These are phyloP conservation scores for Acanthurus leucopareius DNA, from an alignment of 2,797 vertebrate species.

Conservation along the genomic window DNA sequence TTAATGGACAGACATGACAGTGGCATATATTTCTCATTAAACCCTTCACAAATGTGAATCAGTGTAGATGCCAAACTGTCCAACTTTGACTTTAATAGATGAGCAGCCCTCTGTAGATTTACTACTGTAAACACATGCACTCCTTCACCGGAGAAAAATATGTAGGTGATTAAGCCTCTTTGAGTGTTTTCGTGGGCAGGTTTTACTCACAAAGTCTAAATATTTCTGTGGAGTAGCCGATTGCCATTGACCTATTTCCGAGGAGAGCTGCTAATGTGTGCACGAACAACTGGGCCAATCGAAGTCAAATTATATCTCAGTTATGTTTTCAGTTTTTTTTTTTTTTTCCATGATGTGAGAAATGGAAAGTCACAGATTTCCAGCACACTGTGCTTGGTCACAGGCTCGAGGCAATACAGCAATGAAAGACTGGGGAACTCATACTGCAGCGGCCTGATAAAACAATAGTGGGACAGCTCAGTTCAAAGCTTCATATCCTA, in stretches of 20 bases:
- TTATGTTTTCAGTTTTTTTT: slow-evolving; percentile 1
- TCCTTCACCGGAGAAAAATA: neutral
- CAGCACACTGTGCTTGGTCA: neutral
- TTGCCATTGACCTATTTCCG: neutral
- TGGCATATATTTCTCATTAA: neutral
- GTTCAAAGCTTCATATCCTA: slow-evolving; percentile 22
- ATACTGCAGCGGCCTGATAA: neutral
- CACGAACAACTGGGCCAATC: slow-evolving; percentile 16
- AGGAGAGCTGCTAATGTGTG: slow-evolving; percentile 7
- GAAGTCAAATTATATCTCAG: slow-evolving; percentile 14
- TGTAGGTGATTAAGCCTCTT: neutral
- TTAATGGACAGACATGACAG: neutral
- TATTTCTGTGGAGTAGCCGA: slow-evolving; percentile 13
- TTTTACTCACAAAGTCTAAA: slow-evolving; percentile 17
- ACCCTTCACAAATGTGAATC: neutral
- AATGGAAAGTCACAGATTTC: neutral
- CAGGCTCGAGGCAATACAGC: neutral
- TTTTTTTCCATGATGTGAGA: neutral
- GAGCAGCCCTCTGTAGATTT: neutral
- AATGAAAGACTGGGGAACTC: neutral
- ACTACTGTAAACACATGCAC: neutral
- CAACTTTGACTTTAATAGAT: neutral
- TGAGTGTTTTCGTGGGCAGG: slow-evolving; percentile 12
- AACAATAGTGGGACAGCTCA: neutral
- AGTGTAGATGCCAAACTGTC: neutral